Conservation (phyloP, 2,797 vertebrate species). For the Arrhamphus sclerolepis region DNA sequence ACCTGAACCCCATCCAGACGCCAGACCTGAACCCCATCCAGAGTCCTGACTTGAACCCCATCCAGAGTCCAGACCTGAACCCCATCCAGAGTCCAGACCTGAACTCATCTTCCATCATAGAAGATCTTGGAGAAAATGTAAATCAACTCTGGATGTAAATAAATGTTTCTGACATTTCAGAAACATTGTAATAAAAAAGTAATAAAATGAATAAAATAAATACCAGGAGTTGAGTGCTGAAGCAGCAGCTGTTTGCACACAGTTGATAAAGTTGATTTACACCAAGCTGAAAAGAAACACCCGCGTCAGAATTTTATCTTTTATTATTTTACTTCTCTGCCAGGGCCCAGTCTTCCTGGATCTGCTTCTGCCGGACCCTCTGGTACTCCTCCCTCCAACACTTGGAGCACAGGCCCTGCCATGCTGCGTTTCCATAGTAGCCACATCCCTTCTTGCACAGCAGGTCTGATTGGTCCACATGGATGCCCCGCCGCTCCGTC, state of each 20-base stretch:
- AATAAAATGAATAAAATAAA: too few species aligned
- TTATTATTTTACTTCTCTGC: slow-evolving; percentile 94
- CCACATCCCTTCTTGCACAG: slow-evolving; percentile 98
- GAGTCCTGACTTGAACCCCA: too few species aligned
- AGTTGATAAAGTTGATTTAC: not conserved
- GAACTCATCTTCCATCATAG: too few species aligned
- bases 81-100: too few species aligned
- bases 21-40: too few species aligned
- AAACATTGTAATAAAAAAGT: too few species aligned
- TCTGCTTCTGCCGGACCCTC: slow-evolving; percentile 93
- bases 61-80: too few species aligned
- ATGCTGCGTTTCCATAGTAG: slow-evolving; percentile 95
- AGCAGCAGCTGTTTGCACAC: not conserved
- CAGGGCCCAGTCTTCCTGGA: slow-evolving; percentile 97
- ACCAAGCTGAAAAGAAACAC: not conserved
- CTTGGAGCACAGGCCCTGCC: slow-evolving; percentile 98
- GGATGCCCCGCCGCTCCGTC: slow-evolving; percentile 93
- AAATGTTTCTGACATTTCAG: too few species aligned
- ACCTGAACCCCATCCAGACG: too few species aligned
- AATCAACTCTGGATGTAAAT: too few species aligned
- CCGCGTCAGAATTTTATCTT: not conserved
- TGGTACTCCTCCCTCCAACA: slow-evolving; percentile 99
- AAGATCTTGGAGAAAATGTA: too few species aligned
- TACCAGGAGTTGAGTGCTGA: too few species aligned
- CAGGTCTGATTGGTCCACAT: slow-evolving; percentile 95